phyloP scores from a whole-genome alignment of 2,113 vertebrate genomes.

The Solenodon paradoxus region DNA sequence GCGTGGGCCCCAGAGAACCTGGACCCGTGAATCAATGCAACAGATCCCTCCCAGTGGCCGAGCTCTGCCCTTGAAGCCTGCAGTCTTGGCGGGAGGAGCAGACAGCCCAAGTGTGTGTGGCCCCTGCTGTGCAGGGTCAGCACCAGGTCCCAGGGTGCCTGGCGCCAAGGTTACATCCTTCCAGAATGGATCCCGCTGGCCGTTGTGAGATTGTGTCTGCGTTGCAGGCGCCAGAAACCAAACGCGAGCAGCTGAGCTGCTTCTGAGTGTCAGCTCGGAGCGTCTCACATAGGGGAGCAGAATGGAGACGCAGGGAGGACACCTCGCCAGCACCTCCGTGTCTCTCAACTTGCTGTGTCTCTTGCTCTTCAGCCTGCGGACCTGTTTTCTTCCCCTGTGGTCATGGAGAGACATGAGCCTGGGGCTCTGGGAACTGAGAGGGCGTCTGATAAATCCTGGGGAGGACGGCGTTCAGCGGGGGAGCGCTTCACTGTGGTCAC shows the following conservation, averaged over 20 bases:
- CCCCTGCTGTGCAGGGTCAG: neutral
- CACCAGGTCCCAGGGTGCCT: neutral
- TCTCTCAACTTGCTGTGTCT: accelerated
- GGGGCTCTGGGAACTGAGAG: no score
- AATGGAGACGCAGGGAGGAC: no score
- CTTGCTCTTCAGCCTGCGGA: neutral
- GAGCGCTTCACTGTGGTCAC: no score
- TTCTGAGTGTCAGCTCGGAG: no score
- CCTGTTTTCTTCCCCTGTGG: neutral
- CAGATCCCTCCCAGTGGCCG: no score
- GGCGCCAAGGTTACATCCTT: accelerated
- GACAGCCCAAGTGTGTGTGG: neutral
- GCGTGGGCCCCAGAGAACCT: no score
- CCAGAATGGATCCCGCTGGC: neutral
- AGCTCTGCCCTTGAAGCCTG: neutral
- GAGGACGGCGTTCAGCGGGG: no score
- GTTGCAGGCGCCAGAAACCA: neutral
- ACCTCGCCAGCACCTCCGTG: neutral
- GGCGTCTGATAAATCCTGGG: neutral
- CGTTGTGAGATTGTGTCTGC: neutral
- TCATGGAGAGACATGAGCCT: accelerated
- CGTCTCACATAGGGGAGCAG: no score
- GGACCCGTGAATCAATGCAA: neutral
- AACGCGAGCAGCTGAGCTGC: no score
- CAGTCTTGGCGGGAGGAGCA: neutral